phyloP scores from a whole-genome alignment of 2,113 vertebrate genomes.

The Cyanoramphus novaezelandiae region DNA sequence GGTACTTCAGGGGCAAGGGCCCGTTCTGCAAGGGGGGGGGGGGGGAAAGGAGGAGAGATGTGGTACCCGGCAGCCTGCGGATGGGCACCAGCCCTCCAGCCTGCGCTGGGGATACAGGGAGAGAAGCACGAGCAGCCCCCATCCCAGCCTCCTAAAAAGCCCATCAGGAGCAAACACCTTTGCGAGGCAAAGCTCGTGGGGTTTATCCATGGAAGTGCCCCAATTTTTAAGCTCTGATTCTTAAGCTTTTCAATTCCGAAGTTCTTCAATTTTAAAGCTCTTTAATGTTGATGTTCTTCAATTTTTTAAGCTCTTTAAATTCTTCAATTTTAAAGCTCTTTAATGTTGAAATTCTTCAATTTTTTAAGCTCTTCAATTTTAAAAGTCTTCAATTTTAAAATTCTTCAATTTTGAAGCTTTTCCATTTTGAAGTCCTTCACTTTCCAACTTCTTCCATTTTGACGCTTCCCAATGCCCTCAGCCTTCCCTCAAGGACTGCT shows the following conservation, averaged over 20 bases:
- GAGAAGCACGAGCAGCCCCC: not conserved
- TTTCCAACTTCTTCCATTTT: not conserved
- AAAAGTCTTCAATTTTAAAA: not conserved
- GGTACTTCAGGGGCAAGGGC: constrained; percentile 88
- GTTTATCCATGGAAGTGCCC: too few species aligned
- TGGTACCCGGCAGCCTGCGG: not conserved
- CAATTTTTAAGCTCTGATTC: not conserved
- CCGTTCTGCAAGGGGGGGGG: constrained; percentile 75
- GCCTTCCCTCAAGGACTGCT: not conserved
- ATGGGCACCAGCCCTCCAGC: not conserved
- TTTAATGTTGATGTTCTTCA: not conserved
- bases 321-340: not conserved
- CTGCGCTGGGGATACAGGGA: not conserved
- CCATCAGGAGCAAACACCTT: not conserved
- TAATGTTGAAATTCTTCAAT: too few species aligned
- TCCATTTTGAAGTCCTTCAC: not conserved
- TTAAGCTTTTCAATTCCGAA: not conserved
- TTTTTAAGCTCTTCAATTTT: too few species aligned
- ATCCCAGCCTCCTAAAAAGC: not conserved
- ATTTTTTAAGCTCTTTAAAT: too few species aligned
- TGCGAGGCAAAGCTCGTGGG: not conserved
- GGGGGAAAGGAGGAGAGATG: not conserved
- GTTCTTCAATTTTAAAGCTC: not conserved
- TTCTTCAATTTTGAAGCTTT: not conserved
- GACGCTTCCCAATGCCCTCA: not conserved